phyloP scores from a whole-genome alignment of 2,113 vertebrate genomes.

The Philantomba maxwellii region DNA sequence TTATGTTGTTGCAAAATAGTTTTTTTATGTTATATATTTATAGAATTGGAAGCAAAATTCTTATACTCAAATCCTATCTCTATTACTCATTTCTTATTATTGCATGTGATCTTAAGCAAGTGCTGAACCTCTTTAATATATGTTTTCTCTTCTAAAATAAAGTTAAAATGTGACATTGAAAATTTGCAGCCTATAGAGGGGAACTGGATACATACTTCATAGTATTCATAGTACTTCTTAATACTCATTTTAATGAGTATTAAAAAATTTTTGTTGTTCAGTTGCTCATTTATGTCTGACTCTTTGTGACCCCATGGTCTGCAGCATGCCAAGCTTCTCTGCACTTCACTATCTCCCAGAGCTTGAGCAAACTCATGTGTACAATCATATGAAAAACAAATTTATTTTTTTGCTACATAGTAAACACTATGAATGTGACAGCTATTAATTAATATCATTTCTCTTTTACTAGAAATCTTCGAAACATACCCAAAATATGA shows the following conservation, averaged over 20 bases:
- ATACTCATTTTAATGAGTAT: background rate
- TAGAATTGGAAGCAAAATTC: background rate
- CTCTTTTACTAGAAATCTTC: background rate
- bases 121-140: background rate
- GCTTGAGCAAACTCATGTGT: background rate
- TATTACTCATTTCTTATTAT: background rate
- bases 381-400: background rate
- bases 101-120: background rate
- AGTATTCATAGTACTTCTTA: background rate
- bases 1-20: background rate
- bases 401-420: background rate
- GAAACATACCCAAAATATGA: background rate
- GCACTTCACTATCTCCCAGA: background rate
- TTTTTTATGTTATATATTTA: background rate
- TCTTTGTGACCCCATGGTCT: background rate
- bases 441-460: background rate
- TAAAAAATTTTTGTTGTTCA: background rate
- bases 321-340: background rate
- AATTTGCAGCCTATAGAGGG: background rate
- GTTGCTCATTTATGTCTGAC: background rate
- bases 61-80: background rate
- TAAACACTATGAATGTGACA: background rate
- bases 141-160: background rate
- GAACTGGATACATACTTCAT: background rate
- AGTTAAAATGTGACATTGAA: background rate